These are phyloP conservation scores for Ichneumon xanthorius DNA, from an alignment of 2,888 invertebrate genomes.

Conservation along the genomic window DNA sequence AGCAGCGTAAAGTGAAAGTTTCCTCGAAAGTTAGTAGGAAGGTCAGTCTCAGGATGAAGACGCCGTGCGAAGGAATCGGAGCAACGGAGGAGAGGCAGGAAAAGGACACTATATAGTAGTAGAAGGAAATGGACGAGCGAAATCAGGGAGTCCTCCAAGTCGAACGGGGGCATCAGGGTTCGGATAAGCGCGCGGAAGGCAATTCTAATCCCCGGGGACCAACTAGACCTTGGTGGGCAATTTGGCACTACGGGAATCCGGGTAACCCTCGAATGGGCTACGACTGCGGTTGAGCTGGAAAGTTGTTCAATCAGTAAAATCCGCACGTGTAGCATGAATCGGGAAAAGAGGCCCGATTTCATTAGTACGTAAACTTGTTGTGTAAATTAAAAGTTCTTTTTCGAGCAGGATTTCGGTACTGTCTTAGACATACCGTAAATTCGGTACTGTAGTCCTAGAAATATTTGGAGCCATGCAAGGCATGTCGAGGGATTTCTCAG, in stretches of 20 bases:
- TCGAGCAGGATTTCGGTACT: neutral
- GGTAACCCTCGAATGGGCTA: constrained; percentile 54
- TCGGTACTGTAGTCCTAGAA: neutral
- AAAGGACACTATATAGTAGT: constrained; percentile 1
- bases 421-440: neutral
- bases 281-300: constrained; percentile 36
- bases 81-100: constrained; percentile 21
- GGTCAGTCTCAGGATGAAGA: constrained; percentile 1
- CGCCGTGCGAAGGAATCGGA: constrained; percentile 2
- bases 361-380: neutral
- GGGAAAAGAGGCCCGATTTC: neutral
- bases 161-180: constrained; percentile 45
- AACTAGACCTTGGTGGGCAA: constrained; percentile 60
- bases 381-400: neutral
- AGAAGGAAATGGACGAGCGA: constrained; percentile 51
- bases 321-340: neutral
- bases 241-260: constrained; percentile 58
- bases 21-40: constrained; percentile 22
- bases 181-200: constrained; percentile 15
- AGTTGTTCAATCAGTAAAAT: constrained; percentile 22
- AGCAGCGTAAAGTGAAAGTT: constrained; percentile 22
- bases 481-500: neutral
- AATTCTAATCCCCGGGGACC: constrained; percentile 66
- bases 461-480: neutral
- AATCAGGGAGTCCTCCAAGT: constrained; percentile 67